Percentiles rank a stretch among this genome's conserved stretches.
Conservation (phyloP, 2,797 vertebrate species). For the Odontamblyopus lacepedii region DNA sequence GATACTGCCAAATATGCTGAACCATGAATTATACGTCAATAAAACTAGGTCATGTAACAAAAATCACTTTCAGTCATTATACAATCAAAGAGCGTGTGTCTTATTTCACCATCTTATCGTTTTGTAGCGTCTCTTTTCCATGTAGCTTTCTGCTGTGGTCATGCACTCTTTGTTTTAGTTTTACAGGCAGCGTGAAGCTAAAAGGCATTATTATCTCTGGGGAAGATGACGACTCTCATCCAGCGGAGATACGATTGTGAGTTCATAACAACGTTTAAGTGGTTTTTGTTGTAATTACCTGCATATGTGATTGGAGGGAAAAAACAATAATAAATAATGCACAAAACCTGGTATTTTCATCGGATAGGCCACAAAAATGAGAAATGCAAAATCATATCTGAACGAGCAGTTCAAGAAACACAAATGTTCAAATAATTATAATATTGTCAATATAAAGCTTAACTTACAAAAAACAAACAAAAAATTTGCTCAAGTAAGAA, state of each 20-base stretch:
- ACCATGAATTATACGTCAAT: too few species aligned
- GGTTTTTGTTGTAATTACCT: neutral
- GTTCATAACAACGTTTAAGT: constrained; percentile 32
- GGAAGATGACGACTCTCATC: constrained; percentile 87
- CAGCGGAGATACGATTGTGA: constrained; percentile 94
- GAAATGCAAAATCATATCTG: too few species aligned
- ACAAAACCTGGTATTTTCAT: too few species aligned
- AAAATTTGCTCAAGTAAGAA: neutral
- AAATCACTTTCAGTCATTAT: constrained; percentile 2
- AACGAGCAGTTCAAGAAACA: too few species aligned
- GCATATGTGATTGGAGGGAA: too few species aligned
- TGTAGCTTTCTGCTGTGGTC: neutral
- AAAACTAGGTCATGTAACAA: neutral
- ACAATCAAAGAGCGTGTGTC: neutral
- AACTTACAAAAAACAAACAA: too few species aligned
- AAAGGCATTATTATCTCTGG: constrained; percentile 93
- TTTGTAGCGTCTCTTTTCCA: neutral
- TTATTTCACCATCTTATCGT: constrained; percentile 10
- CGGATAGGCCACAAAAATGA: too few species aligned
- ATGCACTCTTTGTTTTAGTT: constrained; percentile 77
- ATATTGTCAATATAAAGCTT: too few species aligned
- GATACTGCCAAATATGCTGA: neutral
- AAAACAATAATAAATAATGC: too few species aligned
- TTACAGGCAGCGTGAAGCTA: constrained; percentile 93
- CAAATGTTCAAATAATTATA: too few species aligned